phyloP scores from a whole-genome alignment of 2,797 vertebrate species.

The Meriones psammophilus region DNA sequence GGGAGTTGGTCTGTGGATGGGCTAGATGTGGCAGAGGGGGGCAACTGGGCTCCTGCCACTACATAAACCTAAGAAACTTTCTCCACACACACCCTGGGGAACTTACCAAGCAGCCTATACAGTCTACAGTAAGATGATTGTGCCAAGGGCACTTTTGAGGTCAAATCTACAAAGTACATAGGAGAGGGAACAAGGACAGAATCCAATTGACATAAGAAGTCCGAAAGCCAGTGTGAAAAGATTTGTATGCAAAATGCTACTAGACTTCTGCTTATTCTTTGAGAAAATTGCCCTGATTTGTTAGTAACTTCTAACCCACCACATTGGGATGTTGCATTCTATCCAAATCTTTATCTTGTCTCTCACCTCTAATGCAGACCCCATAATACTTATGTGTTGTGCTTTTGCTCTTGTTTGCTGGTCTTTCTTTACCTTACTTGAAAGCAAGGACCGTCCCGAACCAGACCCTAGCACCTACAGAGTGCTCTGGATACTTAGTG shows the following conservation, averaged over 20 bases:
- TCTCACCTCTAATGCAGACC: not conserved
- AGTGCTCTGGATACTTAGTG: not conserved
- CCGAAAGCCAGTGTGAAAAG: not conserved
- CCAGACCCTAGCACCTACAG: not conserved
- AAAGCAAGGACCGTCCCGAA: not conserved
- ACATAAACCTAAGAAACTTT: not conserved
- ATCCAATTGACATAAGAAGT: not conserved
- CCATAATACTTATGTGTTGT: not conserved
- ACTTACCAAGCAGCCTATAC: not conserved
- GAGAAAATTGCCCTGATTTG: not conserved
- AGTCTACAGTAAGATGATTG: not conserved
- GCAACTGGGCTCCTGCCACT: not conserved
- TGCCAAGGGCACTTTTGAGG: not conserved
- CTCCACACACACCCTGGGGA: not conserved
- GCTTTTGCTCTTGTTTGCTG: not conserved
- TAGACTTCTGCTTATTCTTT: not conserved
- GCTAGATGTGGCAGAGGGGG: not conserved
- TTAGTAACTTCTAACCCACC: not conserved
- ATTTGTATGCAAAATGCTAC: not conserved
- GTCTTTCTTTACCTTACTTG: not conserved
- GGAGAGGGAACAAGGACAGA: not conserved
- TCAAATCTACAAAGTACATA: not conserved
- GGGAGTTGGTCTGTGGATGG: not conserved
- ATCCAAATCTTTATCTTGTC: not conserved
- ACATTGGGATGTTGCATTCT: not conserved